Evolutionary conservation across 2,888 invertebrate genomes (phyloP).

Genomic region (Melinopterus prodromus): DNA sequence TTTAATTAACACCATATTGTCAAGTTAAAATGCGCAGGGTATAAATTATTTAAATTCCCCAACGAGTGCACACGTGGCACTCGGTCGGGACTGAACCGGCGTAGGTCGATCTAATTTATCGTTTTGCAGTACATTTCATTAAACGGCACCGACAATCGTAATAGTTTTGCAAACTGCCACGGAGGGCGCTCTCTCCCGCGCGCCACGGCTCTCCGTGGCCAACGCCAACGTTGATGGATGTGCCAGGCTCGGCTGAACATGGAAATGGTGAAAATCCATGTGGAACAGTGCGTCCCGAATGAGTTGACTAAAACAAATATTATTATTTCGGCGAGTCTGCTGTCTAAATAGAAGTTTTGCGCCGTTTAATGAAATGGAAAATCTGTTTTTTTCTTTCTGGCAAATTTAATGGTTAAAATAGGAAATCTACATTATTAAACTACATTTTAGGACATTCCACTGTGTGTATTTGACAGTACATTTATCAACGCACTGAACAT

Average conservation of each 20-base stretch:
- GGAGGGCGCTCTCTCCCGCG: neutral
- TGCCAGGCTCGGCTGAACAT: neutral
- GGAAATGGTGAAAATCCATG: neutral
- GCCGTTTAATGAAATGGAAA: no score
- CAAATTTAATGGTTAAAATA: no score
- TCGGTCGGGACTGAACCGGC: neutral
- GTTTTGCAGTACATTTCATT: conserved; percentile 27
- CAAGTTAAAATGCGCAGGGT: conserved; percentile 22
- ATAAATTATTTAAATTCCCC: conserved; percentile 25
- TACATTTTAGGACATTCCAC: no score
- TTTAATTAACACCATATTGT: conserved; percentile 24
- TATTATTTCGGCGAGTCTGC: neutral
- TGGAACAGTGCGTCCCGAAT: neutral
- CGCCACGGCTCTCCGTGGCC: neutral
- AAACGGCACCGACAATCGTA: conserved; percentile 31
- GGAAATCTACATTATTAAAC: no score
- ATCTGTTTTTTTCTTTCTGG: no score
- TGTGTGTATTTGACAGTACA: no score
- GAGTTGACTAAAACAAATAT: neutral
- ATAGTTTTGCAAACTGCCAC: conserved; percentile 29
- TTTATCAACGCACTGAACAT: no score
- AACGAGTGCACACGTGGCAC: neutral
- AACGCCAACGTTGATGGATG: conserved; percentile 5
- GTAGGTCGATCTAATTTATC: conserved; percentile 28
- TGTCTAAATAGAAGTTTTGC: no score